Evolutionary conservation across 2,113 vertebrate genomes (phyloP).

Genomic region (Aramus guarauna): DNA sequence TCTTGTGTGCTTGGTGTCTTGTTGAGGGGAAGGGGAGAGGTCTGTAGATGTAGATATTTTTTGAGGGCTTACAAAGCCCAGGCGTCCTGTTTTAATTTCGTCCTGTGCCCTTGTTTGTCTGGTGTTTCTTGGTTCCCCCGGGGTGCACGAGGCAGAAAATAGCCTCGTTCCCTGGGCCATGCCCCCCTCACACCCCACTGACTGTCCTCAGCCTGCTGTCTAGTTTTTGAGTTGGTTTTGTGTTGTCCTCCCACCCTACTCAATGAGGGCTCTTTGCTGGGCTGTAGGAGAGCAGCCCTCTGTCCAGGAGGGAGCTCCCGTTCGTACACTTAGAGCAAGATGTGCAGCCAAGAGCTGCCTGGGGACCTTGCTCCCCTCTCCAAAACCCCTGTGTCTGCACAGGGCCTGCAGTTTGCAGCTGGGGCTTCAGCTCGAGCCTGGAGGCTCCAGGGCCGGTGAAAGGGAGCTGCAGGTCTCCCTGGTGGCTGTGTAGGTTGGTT

Average conservation of each 20-base stretch:
- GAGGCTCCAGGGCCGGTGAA: conserved; percentile 31
- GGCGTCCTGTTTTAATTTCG: background rate
- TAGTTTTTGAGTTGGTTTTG: conserved; percentile 5
- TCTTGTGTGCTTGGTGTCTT: conserved; percentile 32
- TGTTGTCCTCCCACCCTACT: background rate
- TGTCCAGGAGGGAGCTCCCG: background rate
- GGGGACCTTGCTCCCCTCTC: background rate
- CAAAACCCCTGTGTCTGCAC: background rate
- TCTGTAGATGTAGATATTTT: conserved; percentile 35
- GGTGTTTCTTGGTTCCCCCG: background rate
- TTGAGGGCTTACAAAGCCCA: background rate
- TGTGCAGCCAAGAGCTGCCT: background rate
- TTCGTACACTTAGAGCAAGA: background rate
- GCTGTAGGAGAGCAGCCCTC: background rate
- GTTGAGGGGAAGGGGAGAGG: background rate
- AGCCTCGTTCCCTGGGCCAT: background rate
- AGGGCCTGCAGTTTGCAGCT: background rate
- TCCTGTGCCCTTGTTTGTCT: conserved; percentile 15
- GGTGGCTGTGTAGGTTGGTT: background rate
- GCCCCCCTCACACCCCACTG: background rate
- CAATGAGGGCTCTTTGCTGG: background rate
- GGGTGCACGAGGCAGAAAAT: background rate
- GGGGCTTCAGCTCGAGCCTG: background rate
- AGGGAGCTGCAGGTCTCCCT: background rate
- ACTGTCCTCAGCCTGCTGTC: background rate